Base-by-base conservation (phyloP, 1,140 invertebrate species). In the Macrosteles quadrilineatus region DNA sequence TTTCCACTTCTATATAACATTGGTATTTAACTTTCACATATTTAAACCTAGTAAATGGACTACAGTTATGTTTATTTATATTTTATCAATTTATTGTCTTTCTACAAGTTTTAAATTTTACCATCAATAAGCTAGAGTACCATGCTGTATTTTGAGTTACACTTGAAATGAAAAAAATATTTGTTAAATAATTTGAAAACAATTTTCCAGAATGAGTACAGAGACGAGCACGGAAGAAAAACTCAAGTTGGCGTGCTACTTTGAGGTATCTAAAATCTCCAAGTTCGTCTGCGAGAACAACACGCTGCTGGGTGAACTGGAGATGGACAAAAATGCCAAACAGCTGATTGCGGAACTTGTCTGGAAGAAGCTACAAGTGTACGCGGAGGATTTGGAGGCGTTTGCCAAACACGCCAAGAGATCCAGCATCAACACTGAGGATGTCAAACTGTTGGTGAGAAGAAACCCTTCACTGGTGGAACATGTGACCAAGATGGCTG, bases 371-470 rank as follows among this genome's bases (percentile, higher is more conserved):
- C 63, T 86, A 23, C 67, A 72, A 32, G 64, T 83, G 2, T 84
- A 83, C 72, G 81, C 75, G n/a, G 47, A 77, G 11, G 85, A 86
- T 77, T 80, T 86, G 69, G 84, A 86, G 77, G 80, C 80, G 27
- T 86, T 86, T 78, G 81, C 83, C 9, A 85, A 84, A 70, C 85
- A 86, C 73, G 84, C 82, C 0, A 85, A 85, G 76, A 79, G 85
- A 31, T 77, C 81, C 21, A 82, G 80, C 2, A 79, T 85, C 25
- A 85, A 81, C 71, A 59, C 77, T 0, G 84, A 86, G 32, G 84
- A 86, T 75, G 82, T 85, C 0, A 85, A 84, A 76, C 75, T 86
- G 11, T 72, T 85, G 29, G 81, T 81, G 2, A 75, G 84, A 73
- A 79, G 82, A 72, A 85, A 85, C 75, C 76, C 80, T 21, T 81